Conservation (phyloP, 2,888 invertebrate genomes). For the Dicyrtoma fusca region DNA sequence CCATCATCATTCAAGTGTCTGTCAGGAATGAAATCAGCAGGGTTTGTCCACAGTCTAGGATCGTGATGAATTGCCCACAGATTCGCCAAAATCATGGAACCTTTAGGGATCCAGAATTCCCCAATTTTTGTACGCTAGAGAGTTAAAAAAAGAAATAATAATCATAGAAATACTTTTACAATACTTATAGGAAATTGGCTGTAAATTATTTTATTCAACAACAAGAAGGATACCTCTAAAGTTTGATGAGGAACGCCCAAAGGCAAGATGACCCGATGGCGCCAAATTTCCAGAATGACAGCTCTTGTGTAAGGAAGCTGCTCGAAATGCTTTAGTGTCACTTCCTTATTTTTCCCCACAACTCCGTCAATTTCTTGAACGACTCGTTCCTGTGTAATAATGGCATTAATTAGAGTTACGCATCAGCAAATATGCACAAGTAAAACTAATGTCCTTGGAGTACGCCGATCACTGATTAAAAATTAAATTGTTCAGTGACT, state of each 20-base stretch:
- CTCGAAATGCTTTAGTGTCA: slow-evolving; percentile 64
- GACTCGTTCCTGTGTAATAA: slow-evolving; percentile 64
- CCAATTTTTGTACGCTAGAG: slow-evolving; percentile 76
- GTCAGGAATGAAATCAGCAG: slow-evolving; percentile 79
- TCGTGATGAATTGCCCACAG: slow-evolving; percentile 91
- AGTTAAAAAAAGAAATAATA: slow-evolving; percentile 41
- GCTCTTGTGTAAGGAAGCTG: slow-evolving; percentile 71
- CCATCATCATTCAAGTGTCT: slow-evolving; percentile 75
- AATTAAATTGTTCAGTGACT: too few species aligned
- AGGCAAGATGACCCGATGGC: slow-evolving; percentile 78
- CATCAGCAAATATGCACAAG: too few species aligned
- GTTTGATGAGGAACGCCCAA: slow-evolving; percentile 84
- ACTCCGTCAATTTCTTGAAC: slow-evolving; percentile 64
- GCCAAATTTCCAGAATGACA: slow-evolving; percentile 75
- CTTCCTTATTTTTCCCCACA: slow-evolving; percentile 51
- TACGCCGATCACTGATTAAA: too few species aligned
- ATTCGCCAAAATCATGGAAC: slow-evolving; percentile 81
- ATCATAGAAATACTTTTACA: too few species aligned
- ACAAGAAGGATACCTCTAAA: slow-evolving; percentile 60
- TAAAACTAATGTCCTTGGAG: too few species aligned
- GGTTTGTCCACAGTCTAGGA: slow-evolving; percentile 82
- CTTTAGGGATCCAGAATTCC: slow-evolving; percentile 80
- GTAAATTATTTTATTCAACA: neutral
- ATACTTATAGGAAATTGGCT: neutral
- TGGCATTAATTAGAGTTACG: too few species aligned